Percentiles rank a stretch among this genome's conserved stretches.
Evolutionary conservation across 2,888 invertebrate genomes (phyloP).

Genomic region (Ischnus inquisitorius): DNA sequence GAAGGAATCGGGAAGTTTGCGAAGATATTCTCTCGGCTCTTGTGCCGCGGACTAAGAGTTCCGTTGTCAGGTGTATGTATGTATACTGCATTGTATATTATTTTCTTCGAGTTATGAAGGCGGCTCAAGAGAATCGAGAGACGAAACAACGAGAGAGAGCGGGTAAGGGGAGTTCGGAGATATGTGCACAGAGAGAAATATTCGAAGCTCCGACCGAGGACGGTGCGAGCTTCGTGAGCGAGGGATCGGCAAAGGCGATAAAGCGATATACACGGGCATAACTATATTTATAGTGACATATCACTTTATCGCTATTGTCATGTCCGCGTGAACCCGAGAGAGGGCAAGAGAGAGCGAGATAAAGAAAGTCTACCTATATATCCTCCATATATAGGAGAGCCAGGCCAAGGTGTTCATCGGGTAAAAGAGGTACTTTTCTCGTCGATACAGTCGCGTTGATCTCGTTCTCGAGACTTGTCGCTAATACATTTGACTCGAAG

Average conservation of each 20-base stretch:
- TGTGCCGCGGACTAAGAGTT: constrained; percentile 12
- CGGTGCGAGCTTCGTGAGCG: constrained; percentile 55
- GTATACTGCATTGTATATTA: constrained; percentile 19
- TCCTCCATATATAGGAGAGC: not conserved
- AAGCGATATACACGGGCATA: constrained; percentile 59
- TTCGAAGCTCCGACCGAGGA: constrained; percentile 44
- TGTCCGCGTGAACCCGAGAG: constrained; percentile 40
- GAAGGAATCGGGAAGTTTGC: constrained; percentile 12
- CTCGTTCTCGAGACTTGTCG: constrained; percentile 30
- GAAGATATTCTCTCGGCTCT: constrained; percentile 8
- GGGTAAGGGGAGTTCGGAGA: constrained; percentile 24
- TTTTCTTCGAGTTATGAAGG: constrained; percentile 50
- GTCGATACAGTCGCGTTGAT: constrained; percentile 46
- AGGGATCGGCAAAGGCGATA: constrained; percentile 63
- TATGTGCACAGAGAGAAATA: constrained; percentile 39
- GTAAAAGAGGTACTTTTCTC: constrained; percentile 51
- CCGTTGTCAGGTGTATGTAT: not conserved
- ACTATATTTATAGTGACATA: constrained; percentile 68
- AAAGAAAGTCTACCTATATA: not conserved
- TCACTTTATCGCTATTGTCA: constrained; percentile 66
- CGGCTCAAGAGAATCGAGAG: not conserved
- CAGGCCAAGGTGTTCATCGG: constrained; percentile 32
- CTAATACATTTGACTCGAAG: constrained; percentile 40
- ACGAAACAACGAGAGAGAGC: constrained; percentile 12
- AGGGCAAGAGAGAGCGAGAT: not conserved